Conservation (phyloP, 2,797 vertebrate species). For the Coregonus sp. region DNA sequence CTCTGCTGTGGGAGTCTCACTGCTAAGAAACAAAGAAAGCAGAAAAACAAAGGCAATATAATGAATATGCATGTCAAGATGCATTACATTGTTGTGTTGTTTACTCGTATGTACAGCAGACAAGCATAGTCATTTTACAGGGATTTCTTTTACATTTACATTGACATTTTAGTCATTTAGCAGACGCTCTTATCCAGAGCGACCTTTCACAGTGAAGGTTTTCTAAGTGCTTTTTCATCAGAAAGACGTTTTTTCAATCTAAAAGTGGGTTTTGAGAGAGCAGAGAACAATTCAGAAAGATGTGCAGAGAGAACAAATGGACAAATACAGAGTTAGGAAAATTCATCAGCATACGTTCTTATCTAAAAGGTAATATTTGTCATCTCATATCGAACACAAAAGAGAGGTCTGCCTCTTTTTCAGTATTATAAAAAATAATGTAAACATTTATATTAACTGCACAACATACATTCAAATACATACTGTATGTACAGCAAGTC, state of each 20-base stretch:
- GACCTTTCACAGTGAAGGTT: conserved; percentile 70
- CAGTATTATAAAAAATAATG: conserved; percentile 79
- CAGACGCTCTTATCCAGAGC: too few relatives aligned
- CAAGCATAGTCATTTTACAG: conserved; percentile 48
- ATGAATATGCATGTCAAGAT: conserved; percentile 55
- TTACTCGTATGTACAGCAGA: conserved; percentile 52
- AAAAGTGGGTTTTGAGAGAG: conserved; percentile 11
- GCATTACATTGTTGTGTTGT: conserved; percentile 60
- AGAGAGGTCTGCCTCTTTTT: conserved; percentile 63
- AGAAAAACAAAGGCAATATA: conserved; percentile 55
- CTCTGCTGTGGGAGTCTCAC: conserved; percentile 60
- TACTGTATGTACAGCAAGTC: conserved; percentile 71
- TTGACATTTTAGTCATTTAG: too few relatives aligned
- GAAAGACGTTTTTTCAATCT: conserved; percentile 20
- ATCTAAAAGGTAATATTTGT: conserved; percentile 54
- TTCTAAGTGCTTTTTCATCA: conserved; percentile 69
- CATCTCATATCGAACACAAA: conserved; percentile 48
- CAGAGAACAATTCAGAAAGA: conserved; percentile 40
- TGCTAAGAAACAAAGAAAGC: conserved; percentile 45
- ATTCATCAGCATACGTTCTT: conserved; percentile 58
- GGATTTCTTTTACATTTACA: conserved; percentile 14
- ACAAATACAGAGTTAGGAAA: conserved; percentile 52
- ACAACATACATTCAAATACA: conserved; percentile 82
- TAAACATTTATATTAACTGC: conserved; percentile 82
- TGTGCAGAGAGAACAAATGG: conserved; percentile 43